Conservation (phyloP, 2,113 vertebrate genomes). For the Charadrius vociferus region DNA sequence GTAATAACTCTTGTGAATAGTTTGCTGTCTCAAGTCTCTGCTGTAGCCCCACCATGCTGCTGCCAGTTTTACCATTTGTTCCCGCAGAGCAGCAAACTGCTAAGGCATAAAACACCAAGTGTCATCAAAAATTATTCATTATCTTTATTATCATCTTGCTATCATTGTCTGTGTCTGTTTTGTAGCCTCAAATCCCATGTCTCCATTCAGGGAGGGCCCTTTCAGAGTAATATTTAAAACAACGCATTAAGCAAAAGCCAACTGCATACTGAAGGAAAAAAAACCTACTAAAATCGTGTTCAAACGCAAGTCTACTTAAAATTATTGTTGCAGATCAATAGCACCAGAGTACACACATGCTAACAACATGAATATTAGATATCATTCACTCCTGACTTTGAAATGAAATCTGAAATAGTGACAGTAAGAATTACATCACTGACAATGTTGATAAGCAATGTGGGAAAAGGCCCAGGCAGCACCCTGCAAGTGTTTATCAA, state of each 20-base stretch:
- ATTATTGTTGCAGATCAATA: background rate
- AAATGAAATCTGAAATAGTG: background rate
- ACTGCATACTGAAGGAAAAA: background rate
- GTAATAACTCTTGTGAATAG: background rate
- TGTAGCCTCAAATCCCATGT: background rate
- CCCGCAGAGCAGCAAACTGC: background rate
- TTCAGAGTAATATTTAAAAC: background rate
- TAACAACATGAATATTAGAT: background rate
- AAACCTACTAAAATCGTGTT: background rate
- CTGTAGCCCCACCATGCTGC: background rate
- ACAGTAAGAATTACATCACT: background rate
- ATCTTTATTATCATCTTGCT: background rate
- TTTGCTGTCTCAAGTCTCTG: background rate
- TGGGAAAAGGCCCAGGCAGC: background rate
- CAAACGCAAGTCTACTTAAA: background rate
- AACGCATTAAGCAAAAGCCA: background rate
- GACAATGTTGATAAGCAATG: background rate
- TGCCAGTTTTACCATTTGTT: background rate
- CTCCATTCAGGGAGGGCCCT: background rate
- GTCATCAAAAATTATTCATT: background rate
- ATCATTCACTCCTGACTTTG: background rate
- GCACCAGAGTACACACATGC: background rate
- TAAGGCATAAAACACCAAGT: background rate
- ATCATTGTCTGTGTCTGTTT: background rate
- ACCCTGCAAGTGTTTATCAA: background rate